These are phyloP conservation scores for Prunella himalayana DNA, from an alignment of 2,113 vertebrate species.

Conservation along the genomic window DNA sequence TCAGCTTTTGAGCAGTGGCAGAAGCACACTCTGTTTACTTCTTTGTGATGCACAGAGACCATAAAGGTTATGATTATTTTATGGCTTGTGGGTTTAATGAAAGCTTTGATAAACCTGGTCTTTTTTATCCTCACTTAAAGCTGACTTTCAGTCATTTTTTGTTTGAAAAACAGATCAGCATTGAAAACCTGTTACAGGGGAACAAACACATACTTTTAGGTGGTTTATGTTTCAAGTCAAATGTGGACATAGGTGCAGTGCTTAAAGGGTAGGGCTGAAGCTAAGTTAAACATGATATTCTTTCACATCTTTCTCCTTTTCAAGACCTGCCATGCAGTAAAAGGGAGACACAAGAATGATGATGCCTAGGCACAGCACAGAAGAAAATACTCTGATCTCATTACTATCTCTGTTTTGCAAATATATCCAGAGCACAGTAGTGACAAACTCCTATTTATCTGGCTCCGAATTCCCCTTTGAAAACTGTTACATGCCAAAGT, in stretches of 20 bases:
- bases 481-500: background rate
- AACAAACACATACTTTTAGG: accelerated
- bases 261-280: background rate
- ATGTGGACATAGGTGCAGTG: background rate
- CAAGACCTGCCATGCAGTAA: background rate
- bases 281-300: background rate
- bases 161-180: background rate
- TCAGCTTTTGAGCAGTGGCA: background rate
- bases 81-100: background rate
- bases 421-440: background rate
- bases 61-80: background rate
- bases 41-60: background rate
- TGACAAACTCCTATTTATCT: background rate
- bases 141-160: background rate
- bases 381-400: background rate
- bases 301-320: background rate
- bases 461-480: background rate
- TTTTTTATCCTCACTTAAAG: background rate
- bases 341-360: background rate
- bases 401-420: background rate
- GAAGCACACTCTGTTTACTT: accelerated
- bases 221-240: background rate
- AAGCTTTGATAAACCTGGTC: background rate
- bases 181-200: background rate
- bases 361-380: background rate